phyloP scores from a whole-genome alignment of 2,113 vertebrate genomes.

The Etia nguti region DNA sequence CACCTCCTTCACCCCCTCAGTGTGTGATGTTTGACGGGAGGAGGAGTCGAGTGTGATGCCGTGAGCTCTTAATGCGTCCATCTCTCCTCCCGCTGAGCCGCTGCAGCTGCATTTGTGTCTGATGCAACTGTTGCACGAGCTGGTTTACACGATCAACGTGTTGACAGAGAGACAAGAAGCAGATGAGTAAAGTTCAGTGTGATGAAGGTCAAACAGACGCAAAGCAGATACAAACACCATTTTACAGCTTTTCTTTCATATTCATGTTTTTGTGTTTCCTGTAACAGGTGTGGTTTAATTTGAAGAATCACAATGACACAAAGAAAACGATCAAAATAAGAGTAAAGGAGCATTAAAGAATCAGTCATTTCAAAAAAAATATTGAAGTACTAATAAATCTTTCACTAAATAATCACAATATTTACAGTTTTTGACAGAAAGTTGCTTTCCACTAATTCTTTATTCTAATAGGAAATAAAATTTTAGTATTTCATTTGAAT shows the following conservation, averaged over 20 bases:
- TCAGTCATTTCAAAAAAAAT: background rate
- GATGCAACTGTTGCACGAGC: background rate
- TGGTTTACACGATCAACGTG: background rate
- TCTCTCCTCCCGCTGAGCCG: background rate
- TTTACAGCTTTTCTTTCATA: background rate
- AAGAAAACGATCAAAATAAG: background rate
- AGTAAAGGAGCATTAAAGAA: background rate
- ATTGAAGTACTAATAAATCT: background rate
- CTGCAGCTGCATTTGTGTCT: background rate
- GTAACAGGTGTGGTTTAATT: background rate
- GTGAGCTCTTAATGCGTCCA: background rate
- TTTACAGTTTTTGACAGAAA: background rate
- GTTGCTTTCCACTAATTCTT: background rate
- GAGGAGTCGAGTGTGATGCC: background rate
- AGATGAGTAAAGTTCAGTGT: background rate
- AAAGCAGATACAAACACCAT: background rate
- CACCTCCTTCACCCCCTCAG: background rate
- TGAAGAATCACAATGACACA: background rate
- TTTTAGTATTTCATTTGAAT: background rate
- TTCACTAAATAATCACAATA: background rate
- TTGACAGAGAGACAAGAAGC: background rate
- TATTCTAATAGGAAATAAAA: background rate
- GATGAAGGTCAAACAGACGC: background rate
- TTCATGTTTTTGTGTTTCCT: background rate
- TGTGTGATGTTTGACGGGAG: background rate